A percentile compares a stretch with the other conserved stretches of the same genome.
Conservation (phyloP, 2,888 invertebrate genomes). For the Mylabris sibirica region DNA sequence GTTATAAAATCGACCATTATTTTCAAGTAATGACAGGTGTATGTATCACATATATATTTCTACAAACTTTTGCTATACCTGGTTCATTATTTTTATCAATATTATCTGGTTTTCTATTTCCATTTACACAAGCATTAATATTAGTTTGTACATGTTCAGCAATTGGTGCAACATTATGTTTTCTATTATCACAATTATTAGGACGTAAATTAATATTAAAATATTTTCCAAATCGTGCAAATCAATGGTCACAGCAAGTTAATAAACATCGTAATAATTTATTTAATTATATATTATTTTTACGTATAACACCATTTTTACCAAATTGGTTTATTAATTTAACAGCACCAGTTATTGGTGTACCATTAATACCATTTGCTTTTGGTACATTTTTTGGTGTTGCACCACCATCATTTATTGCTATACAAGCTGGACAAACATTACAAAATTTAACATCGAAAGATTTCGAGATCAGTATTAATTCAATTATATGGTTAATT, state of each 20-base stretch:
- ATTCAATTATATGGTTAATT: conserved; percentile 79
- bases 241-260: conserved; percentile 85
- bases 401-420: conserved; percentile 96
- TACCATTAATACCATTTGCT: conserved; percentile 91
- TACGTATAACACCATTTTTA: conserved; percentile 95
- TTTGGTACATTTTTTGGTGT: conserved; percentile 96
- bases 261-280: conserved; percentile 86
- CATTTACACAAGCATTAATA: conserved; percentile 86
- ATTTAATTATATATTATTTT: conserved; percentile 95
- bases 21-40: conserved; percentile 90
- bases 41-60: conserved; percentile 90
- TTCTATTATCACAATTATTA: conserved; percentile 87
- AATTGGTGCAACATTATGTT: conserved; percentile 94
- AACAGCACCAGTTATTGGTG: conserved; percentile 95
- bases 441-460: conserved; percentile 90
- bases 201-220: conserved; percentile 85
- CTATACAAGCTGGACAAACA: conserved; percentile 97
- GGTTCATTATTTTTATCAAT: conserved; percentile 98
- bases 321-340: conserved; percentile 99
- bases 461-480: conserved; percentile 87
- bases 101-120: conserved; percentile 94
- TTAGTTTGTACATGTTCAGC: conserved; percentile 95
- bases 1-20: conserved; percentile 93
- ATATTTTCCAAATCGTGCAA: conserved; percentile 89
- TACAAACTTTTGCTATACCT: conserved; percentile 99